Evolutionary conservation across 2,113 vertebrate genomes (phyloP).

Genomic region (Corvus hawaiiensis): DNA sequence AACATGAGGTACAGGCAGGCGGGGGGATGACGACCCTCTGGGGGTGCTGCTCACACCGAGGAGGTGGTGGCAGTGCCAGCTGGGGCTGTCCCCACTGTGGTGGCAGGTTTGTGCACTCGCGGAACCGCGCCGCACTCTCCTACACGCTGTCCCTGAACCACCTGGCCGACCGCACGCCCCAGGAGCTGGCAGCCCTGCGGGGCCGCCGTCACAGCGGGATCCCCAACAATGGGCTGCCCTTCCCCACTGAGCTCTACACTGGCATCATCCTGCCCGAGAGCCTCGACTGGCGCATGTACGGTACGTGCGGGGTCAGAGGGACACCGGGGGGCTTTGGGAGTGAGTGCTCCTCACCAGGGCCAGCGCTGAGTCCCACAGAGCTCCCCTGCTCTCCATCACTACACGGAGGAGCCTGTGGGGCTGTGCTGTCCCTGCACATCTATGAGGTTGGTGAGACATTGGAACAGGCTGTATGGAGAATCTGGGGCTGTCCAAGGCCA

Average conservation of each 20-base stretch:
- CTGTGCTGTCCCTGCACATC: too few relatives aligned
- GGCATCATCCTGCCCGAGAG: conserved; percentile 71
- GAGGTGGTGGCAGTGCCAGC: rapidly evolving
- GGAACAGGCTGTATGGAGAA: neutral
- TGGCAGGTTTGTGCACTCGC: conserved; percentile 77
- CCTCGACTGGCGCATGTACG: conserved; percentile 77
- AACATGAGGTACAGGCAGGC: conserved; percentile 67
- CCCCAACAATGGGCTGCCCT: conserved; percentile 68
- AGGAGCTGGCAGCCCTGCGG: conserved; percentile 67
- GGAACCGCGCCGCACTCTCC: conserved; percentile 73
- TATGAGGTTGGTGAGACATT: neutral
- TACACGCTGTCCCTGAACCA: conserved; percentile 75
- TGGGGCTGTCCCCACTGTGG: rapidly evolving
- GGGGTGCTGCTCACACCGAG: neutral
- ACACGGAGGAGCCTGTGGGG: rapidly evolving
- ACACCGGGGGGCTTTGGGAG: rapidly evolving
- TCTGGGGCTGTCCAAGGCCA: neutral
- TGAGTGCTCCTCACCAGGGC: rapidly evolving
- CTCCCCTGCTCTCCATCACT: rapidly evolving
- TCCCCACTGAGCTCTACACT: conserved; percentile 44
- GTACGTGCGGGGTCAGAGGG: neutral
- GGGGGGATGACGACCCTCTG: rapidly evolving
- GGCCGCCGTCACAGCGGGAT: conserved; percentile 51
- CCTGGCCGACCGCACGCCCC: conserved; percentile 71
- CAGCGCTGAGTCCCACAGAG: rapidly evolving